Percentiles rank a stretch among this genome's conserved stretches.
Conservation (phyloP, 1,140 invertebrate species). For the Cherax quadricarinatus region DNA sequence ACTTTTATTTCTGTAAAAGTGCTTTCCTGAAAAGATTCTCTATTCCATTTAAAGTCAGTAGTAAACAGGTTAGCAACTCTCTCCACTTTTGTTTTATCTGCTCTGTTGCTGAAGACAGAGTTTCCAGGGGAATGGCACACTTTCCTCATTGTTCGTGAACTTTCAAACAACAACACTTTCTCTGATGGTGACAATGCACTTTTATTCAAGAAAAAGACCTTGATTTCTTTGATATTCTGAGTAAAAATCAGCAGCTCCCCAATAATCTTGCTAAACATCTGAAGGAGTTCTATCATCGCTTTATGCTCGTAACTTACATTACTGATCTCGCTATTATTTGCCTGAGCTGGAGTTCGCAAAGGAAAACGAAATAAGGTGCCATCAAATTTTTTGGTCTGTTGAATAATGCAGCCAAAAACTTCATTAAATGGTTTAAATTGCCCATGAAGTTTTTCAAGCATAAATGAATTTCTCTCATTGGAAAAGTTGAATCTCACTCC, state of each 20-base stretch:
- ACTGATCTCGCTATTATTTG: slow-evolving; percentile 34
- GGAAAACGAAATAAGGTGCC: slow-evolving; percentile 47
- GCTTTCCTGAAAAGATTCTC: not conserved
- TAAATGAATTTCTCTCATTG: slow-evolving; percentile 11
- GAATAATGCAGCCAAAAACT: slow-evolving; percentile 43
- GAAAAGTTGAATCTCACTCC: slow-evolving; percentile 36
- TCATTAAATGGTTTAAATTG: slow-evolving; percentile 42
- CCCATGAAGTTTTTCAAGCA: slow-evolving; percentile 29
- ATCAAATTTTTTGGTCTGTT: not conserved
- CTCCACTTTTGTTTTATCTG: not conserved
- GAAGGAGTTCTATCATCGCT: slow-evolving; percentile 24
- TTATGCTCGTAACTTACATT: not conserved
- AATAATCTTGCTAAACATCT: slow-evolving; percentile 37
- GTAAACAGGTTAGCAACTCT: slow-evolving; percentile 7
- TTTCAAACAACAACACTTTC: slow-evolving; percentile 14
- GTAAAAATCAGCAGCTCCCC: slow-evolving; percentile 54
- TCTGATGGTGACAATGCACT: slow-evolving; percentile 2
- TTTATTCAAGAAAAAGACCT: slow-evolving; percentile 11
- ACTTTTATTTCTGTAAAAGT: slow-evolving; percentile 25
- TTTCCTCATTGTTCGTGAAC: not conserved
- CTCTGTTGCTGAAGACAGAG: too few relatives aligned
- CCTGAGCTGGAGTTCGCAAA: slow-evolving; percentile 31
- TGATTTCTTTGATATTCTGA: slow-evolving; percentile 34
- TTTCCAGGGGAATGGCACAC: not conserved
- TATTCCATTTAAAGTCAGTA: not conserved